Conservation (phyloP, 2,888 invertebrate species). For the Ichneumoninae sp. region DNA sequence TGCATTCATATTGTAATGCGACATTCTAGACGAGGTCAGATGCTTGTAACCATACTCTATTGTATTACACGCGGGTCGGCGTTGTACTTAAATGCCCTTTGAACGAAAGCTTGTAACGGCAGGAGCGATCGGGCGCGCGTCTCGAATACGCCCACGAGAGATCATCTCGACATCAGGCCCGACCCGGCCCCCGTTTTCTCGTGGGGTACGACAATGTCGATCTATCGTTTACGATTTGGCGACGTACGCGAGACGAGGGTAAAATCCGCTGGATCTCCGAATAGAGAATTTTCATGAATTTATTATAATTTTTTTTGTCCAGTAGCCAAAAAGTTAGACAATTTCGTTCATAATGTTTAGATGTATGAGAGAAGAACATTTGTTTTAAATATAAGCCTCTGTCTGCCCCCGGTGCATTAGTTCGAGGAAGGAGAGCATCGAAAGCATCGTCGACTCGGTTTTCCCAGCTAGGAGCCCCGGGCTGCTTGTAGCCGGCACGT, state of each 20-base stretch:
- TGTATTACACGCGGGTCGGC: conserved; percentile 70
- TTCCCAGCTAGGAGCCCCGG: conserved; percentile 68
- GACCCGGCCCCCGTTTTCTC: conserved; percentile 32
- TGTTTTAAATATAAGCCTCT: conserved; percentile 35
- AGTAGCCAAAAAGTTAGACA: not conserved
- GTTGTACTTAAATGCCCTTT: conserved; percentile 48
- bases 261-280: conserved; percentile 19
- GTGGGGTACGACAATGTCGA: conserved; percentile 46
- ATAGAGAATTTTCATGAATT: not conserved
- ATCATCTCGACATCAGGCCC: conserved; percentile 72
- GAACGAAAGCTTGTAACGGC: conserved; percentile 70
- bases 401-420: conserved; percentile 44
- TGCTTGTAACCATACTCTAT: conserved; percentile 81
- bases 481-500: conserved; percentile 65
- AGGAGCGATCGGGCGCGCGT: conserved; percentile 68
- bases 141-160: conserved; percentile 79
- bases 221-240: conserved; percentile 27
- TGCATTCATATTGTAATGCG: conserved; percentile 83
- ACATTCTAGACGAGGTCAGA: conserved; percentile 81
- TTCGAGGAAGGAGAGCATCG: conserved; percentile 31
- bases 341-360: conserved; percentile 7
- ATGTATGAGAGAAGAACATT: conserved; percentile 5
- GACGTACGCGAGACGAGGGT: conserved; percentile 44
- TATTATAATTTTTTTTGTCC: not conserved
- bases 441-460: conserved; percentile 60